Conservation (phyloP, 2,888 invertebrate genomes). For the Ophion ellenae region DNA sequence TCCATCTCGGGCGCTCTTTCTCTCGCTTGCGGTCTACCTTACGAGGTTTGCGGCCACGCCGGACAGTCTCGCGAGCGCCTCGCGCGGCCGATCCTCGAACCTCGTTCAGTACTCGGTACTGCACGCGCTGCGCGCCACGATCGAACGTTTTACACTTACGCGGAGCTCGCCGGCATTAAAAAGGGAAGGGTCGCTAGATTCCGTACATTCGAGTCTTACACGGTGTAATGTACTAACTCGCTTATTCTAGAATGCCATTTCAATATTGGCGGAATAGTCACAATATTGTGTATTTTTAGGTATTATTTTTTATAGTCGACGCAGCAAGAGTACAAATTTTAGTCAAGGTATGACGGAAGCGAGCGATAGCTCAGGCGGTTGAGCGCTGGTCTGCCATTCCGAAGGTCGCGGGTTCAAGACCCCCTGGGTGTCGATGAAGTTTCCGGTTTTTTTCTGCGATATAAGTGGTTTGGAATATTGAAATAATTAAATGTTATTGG, state of each 20-base stretch:
- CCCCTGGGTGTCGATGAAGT: background rate
- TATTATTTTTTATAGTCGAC: background rate
- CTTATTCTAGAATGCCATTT: background rate
- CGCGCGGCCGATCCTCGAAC: constrained; percentile 21
- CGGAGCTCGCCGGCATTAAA: background rate
- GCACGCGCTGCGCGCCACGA: background rate
- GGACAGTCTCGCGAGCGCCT: constrained; percentile 13
- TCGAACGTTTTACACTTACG: constrained; percentile 9
- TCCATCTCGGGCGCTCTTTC: background rate
- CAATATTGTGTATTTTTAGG: background rate
- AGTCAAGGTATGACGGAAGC: background rate
- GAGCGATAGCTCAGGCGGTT: background rate
- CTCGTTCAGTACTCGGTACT: background rate
- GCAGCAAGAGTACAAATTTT: background rate
- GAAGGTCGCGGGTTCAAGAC: background rate
- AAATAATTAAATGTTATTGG: background rate
- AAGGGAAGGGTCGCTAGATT: background rate
- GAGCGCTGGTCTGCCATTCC: background rate
- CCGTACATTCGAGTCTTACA: background rate
- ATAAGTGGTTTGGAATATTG: background rate
- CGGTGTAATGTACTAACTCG: background rate
- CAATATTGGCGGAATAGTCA: background rate
- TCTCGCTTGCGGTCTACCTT: constrained; percentile 26
- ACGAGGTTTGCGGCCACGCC: constrained; percentile 10
- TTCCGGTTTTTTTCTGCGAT: background rate